Evolutionary conservation across 64 coral and sea anemone species (phyloP), one percentile per base, ranked within the genome.

Genomic region (Anthopleura sola): DNA sequence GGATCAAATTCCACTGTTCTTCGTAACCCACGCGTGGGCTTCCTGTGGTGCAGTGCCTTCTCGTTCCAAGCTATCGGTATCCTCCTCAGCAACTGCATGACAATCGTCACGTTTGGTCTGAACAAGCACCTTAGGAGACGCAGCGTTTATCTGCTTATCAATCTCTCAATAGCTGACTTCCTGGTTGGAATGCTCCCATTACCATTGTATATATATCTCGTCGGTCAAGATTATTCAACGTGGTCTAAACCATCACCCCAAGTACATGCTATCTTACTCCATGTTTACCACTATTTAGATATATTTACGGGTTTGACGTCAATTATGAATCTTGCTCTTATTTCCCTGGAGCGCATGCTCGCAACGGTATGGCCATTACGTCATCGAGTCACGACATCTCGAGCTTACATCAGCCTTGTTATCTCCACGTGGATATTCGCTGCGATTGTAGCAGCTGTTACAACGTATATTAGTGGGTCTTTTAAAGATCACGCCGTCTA

Each of bases 351-450:
- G 64, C 88, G 88, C 34, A 82, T 82, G 62, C 68, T 36, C 57
- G 88, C 88, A 53, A 83, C 82, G 46, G 64, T 89, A 32, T 90
- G 81, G 78, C 81, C 88, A 7, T 51, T 90, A 38, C 80, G 81
- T 68, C 88, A 90, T 90, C 88, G 88, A 24, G 49, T 54, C 6
- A 51, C 88, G 49, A 74, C n/a, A 31, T 46, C n/a, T 18, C 81
- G 68, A 55, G 24, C n/a, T 8, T 90, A 90, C 68, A 49, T 75
- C 24, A 49, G 82, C 69, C 50, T 64, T 40, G 68, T 40, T 3
- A 56, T 37, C 12, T 53, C 78, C 9, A 71, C 28, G 0, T 90
- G 81, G 88, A 16, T 76, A 17, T 64, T 49, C 58, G 64, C 33
- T 53, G 82, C 66, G 55, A 5, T 33, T 31, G 20, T 83, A 20